phyloP scores from a whole-genome alignment of 2,888 invertebrate species.

The Eurytoma adleriae region DNA sequence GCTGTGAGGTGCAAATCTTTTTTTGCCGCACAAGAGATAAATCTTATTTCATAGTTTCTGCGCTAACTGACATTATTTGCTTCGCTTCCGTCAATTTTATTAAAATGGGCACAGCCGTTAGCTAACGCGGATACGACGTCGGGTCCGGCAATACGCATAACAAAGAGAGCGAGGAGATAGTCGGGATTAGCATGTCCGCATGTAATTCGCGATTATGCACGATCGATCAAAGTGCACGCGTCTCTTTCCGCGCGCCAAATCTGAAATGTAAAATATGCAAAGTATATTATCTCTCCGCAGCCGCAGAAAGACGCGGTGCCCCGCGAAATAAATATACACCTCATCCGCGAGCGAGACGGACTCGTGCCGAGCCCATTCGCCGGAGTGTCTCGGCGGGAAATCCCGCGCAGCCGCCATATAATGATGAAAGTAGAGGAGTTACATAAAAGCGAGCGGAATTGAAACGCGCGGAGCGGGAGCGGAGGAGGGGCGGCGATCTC shows the following conservation, averaged over 20 bases:
- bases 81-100: too few species aligned
- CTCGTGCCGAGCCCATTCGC: too few species aligned
- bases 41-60: too few species aligned
- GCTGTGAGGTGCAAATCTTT: too few species aligned
- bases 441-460: conserved; percentile 64
- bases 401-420: conserved; percentile 52
- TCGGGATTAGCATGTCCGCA: conserved; percentile 35
- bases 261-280: conserved; percentile 68
- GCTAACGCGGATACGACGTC: too few species aligned
- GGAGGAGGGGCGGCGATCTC: neutral
- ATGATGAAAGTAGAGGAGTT: conserved; percentile 67
- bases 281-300: conserved; percentile 62
- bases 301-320: neutral
- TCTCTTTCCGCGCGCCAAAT: conserved; percentile 56
- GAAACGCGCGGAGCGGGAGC: conserved; percentile 11
- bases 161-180: neutral
- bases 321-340: too few species aligned
- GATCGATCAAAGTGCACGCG: conserved; percentile 60
- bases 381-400: conserved; percentile 6
- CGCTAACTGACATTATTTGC: too few species aligned
- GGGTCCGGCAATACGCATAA: too few species aligned
- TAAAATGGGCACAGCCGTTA: too few species aligned
- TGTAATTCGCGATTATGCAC: conserved; percentile 60
- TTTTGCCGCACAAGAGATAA: too few species aligned
- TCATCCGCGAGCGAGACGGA: too few species aligned